A percentile compares a stretch with the other conserved stretches of the same genome.
Evolutionary conservation across 2,113 vertebrate species (phyloP).

Genomic region (Donacobius atricapilla): DNA sequence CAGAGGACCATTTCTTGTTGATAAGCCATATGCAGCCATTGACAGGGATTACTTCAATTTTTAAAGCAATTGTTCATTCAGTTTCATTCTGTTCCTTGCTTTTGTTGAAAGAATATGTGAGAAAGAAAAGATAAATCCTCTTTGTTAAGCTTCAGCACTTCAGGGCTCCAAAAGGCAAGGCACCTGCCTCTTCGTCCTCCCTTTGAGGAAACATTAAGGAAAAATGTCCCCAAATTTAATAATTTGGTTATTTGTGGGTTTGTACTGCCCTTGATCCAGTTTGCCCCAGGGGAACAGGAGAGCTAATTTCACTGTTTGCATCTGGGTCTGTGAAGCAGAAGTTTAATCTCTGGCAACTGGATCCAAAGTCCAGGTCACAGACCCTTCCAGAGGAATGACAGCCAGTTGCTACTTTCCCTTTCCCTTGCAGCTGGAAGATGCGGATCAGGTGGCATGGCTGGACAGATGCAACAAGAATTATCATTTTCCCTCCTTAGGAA

Average conservation of each 20-base stretch:
- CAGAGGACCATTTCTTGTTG: background rate
- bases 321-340: background rate
- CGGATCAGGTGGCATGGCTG: background rate
- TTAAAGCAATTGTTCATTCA: background rate
- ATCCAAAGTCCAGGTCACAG: background rate
- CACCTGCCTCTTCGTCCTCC: background rate
- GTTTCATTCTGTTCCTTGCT: background rate
- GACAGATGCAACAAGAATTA: background rate
- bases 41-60: background rate
- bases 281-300: background rate
- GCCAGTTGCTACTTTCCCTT: background rate
- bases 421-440: background rate
- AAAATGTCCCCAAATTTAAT: background rate
- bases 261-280: background rate
- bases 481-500: background rate
- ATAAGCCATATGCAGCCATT: background rate
- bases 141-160: background rate
- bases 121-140: background rate
- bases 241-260: background rate
- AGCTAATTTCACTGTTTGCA: background rate
- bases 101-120: background rate
- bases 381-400: background rate
- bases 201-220: background rate
- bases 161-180: background rate
- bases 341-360: background rate